Conservation (phyloP, 35 echinoderm and acorn worm genomes). For the Lytechinus pictus region DNA sequence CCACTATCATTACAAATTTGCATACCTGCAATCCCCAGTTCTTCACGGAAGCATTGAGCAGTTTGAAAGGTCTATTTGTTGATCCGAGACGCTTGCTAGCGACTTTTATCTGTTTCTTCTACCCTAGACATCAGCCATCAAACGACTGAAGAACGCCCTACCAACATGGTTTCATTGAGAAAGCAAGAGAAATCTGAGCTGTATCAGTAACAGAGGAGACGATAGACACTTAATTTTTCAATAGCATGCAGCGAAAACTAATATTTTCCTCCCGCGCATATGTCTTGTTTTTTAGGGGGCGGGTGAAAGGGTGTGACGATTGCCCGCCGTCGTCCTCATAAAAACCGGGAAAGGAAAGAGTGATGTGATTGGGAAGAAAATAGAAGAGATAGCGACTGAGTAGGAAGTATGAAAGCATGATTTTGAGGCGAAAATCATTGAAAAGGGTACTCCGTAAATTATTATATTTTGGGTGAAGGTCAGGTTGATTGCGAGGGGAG, state of each 20-base stretch:
- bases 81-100: background rate
- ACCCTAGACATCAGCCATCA: background rate
- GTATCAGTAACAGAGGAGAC: background rate
- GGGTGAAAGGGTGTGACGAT: background rate
- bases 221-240: conserved; percentile 41
- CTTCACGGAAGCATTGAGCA: background rate
- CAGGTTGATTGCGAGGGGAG: background rate
- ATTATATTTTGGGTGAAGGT: background rate
- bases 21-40: background rate
- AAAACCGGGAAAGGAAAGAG: background rate
- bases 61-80: background rate
- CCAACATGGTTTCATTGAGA: background rate
- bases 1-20: background rate
- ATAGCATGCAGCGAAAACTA: conserved; percentile 30
- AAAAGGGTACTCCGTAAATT: background rate
- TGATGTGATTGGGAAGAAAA: background rate
- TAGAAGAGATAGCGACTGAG: background rate
- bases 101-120: background rate
- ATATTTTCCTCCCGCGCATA: conserved; percentile 35
- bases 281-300: background rate
- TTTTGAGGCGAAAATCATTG: background rate
- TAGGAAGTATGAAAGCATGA: background rate
- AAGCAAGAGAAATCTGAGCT: background rate
- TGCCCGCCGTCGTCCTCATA: background rate
- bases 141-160: background rate